Percentiles rank a stretch among this genome's conserved stretches.
Conservation (phyloP, 2,888 invertebrate genomes). For the Drosophila meridiana region DNA sequence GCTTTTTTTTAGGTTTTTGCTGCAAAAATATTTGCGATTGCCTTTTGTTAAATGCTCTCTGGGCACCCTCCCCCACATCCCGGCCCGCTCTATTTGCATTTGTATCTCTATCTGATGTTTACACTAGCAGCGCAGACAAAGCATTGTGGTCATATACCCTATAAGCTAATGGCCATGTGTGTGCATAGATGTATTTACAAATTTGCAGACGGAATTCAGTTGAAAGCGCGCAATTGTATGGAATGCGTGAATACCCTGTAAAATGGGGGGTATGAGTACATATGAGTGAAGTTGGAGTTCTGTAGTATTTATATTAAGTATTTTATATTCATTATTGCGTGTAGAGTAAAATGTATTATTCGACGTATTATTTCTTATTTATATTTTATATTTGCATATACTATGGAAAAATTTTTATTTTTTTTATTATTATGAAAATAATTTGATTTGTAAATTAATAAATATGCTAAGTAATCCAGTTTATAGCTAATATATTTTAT, state of each 20-base stretch:
- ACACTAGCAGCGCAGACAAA: conserved; percentile 44
- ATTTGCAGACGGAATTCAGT: neutral
- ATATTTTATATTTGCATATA: too few species aligned
- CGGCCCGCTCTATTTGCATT: conserved; percentile 3
- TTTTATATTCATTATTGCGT: too few species aligned
- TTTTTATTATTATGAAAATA: too few species aligned
- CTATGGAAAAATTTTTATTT: too few species aligned
- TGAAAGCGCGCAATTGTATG: neutral
- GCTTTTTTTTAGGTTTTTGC: conserved; percentile 39
- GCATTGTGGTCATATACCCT: conserved; percentile 36
- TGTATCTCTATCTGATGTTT: conserved; percentile 43
- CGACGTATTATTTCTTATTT: too few species aligned
- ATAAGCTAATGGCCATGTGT: neutral
- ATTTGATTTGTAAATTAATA: too few species aligned
- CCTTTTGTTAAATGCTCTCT: conserved; percentile 67
- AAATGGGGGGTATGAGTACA: neutral
- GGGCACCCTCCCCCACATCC: neutral
- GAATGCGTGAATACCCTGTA: conserved; percentile 1
- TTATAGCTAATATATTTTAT: too few species aligned
- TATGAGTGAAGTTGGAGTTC: too few species aligned
- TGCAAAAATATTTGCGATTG: conserved; percentile 69
- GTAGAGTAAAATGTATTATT: too few species aligned
- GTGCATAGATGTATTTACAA: neutral
- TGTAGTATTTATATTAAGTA: too few species aligned
- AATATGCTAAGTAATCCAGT: too few species aligned